Percentiles rank a stretch among this genome's conserved stretches.
phyloP scores from a whole-genome alignment of 1,140 invertebrate species.

The Drosophila ohnishii region DNA sequence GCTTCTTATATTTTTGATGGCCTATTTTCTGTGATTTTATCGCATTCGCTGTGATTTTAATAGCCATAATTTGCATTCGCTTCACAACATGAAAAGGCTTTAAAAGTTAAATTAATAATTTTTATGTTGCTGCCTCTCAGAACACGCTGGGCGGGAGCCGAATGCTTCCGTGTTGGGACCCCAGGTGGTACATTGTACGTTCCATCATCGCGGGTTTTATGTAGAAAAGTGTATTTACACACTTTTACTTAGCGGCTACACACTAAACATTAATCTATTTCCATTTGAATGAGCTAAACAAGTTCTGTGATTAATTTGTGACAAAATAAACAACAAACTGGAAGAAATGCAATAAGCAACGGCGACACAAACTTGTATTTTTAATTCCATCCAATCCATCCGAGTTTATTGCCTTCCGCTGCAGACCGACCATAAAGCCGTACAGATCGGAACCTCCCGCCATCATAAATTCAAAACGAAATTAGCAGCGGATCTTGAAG shows the following conservation, averaged over 20 bases:
- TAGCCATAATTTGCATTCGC: conserved; percentile 27
- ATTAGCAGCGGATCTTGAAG: conserved; percentile 43
- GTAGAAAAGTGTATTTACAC: neutral
- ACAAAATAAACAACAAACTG: conserved; percentile 1
- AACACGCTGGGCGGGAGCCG: conserved; percentile 19
- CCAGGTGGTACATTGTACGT: conserved; percentile 9
- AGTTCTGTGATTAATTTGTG: conserved; percentile 19
- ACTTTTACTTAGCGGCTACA: neutral
- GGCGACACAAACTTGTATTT: conserved; percentile 17
- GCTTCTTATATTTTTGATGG: conserved; percentile 53
- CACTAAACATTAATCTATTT: conserved; percentile 1
- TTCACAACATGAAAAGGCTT: conserved; percentile 26
- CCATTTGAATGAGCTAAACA: conserved; percentile 1
- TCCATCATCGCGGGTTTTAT: neutral
- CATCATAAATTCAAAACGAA: conserved; percentile 40
- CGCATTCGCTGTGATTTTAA: conserved; percentile 45
- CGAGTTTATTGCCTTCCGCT: conserved; percentile 22
- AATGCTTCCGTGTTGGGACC: conserved; percentile 47
- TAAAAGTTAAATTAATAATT: conserved; percentile 42
- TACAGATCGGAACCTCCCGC: conserved; percentile 32
- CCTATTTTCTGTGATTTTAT: conserved; percentile 51
- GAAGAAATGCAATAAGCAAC: conserved; percentile 18
- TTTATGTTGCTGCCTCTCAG: conserved; percentile 26
- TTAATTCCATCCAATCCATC: conserved; percentile 1
- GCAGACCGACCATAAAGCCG: conserved; percentile 4